A percentile compares a stretch with the other conserved stretches of the same genome.
phyloP scores from a whole-genome alignment of 2,888 invertebrate species.

The Mamestra brassicae region DNA sequence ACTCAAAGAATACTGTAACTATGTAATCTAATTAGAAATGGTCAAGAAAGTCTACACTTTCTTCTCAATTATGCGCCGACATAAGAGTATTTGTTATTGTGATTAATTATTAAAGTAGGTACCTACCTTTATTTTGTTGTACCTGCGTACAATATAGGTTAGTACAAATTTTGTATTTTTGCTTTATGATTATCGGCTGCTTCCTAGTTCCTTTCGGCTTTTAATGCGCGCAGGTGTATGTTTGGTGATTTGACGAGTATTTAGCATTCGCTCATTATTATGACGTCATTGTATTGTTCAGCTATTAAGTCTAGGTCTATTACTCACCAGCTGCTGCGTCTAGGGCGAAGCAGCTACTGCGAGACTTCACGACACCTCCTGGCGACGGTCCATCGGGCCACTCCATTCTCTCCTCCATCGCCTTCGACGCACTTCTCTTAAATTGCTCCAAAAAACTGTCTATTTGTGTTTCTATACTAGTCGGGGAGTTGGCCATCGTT shows the following conservation, averaged over 20 bases:
- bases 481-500: constrained; percentile 92
- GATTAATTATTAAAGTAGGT: constrained; percentile 5
- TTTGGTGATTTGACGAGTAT: constrained; percentile 16
- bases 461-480: constrained; percentile 95
- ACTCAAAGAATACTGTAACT: background rate
- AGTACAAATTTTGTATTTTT: background rate
- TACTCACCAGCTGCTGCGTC: constrained; percentile 86
- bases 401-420: constrained; percentile 92
- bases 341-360: constrained; percentile 88
- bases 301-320: constrained; percentile 23
- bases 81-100: constrained; percentile 9
- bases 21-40: constrained; percentile 17
- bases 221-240: background rate
- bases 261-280: background rate
- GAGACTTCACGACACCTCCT: constrained; percentile 86
- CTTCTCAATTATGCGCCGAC: background rate
- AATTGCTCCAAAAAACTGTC: constrained; percentile 96
- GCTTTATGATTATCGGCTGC: background rate
- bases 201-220: constrained; percentile 1
- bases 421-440: constrained; percentile 94
- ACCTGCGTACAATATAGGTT: background rate
- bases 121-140: background rate
- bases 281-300: constrained; percentile 37
- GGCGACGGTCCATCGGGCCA: constrained; percentile 89
- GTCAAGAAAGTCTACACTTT: constrained; percentile 18